phyloP scores from a whole-genome alignment of 2,113 vertebrate genomes.

The Burhinus oedicnemus region DNA sequence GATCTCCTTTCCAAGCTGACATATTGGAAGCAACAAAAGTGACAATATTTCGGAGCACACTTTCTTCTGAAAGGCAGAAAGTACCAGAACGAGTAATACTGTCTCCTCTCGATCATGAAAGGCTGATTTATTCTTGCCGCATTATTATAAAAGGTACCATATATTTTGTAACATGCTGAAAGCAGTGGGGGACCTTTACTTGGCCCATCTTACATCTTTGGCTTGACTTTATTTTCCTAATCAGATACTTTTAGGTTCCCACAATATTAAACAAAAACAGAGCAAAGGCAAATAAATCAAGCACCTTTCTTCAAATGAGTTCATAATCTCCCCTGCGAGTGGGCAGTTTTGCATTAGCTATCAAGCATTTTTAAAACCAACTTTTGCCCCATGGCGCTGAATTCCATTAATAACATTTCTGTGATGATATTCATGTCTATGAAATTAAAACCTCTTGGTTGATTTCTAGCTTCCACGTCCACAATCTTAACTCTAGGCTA shows the following conservation, averaged over 20 bases:
- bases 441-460: background rate
- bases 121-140: background rate
- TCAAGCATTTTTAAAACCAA: background rate
- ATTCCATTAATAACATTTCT: background rate
- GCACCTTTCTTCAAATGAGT: background rate
- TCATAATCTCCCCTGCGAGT: background rate
- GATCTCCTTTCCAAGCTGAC: slow-evolving; percentile 6
- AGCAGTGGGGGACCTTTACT: background rate
- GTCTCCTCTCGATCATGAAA: background rate
- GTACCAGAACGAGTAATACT: background rate
- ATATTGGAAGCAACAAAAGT: background rate
- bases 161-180: background rate
- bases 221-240: background rate
- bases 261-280: background rate
- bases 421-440: background rate
- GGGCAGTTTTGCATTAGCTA: background rate
- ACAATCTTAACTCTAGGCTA: background rate
- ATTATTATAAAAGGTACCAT: background rate
- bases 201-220: background rate
- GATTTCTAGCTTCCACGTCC: background rate
- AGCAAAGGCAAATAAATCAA: background rate
- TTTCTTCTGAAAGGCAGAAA: background rate
- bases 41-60: background rate
- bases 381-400: background rate
- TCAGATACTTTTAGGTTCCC: background rate